A percentile compares a stretch with the other conserved stretches of the same genome.
Evolutionary conservation across 2,113 vertebrate genomes (phyloP).

Genomic region (Tetrax tetrax): DNA sequence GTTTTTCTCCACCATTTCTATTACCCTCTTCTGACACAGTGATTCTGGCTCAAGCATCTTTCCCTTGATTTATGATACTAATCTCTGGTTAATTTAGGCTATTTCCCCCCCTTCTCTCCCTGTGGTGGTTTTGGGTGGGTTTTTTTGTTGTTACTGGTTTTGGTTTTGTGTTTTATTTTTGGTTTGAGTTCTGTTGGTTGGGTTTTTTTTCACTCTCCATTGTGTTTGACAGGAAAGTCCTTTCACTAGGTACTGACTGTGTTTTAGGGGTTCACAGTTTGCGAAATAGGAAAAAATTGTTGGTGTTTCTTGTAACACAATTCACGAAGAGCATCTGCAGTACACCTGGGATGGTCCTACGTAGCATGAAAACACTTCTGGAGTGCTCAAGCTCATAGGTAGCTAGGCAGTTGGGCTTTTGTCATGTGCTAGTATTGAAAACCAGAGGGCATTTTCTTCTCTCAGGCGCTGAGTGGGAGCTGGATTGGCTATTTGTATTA

Average conservation of each 20-base stretch:
- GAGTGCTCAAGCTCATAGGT: background rate
- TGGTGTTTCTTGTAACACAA: background rate
- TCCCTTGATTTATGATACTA: background rate
- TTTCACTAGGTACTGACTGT: background rate
- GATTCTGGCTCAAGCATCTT: background rate
- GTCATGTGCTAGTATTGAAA: background rate
- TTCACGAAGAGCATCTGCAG: background rate
- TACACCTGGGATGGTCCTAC: background rate
- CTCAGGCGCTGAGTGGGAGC: background rate
- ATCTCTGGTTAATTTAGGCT: background rate
- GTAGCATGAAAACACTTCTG: background rate
- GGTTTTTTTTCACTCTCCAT: rapidly evolving
- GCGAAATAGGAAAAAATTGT: background rate
- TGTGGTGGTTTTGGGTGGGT: background rate
- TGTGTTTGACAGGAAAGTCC: background rate
- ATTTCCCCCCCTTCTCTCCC: background rate
- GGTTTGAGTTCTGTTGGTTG: background rate
- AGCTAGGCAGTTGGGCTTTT: background rate
- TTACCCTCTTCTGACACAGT: background rate
- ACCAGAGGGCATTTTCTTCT: background rate
- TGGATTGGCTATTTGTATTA: background rate
- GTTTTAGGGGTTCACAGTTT: background rate
- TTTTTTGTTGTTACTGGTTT: background rate
- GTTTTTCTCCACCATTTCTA: background rate
- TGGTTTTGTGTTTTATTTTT: background rate